phyloP scores from a whole-genome alignment of 2,797 vertebrate species.

The Chiloscyllium punctatum region DNA sequence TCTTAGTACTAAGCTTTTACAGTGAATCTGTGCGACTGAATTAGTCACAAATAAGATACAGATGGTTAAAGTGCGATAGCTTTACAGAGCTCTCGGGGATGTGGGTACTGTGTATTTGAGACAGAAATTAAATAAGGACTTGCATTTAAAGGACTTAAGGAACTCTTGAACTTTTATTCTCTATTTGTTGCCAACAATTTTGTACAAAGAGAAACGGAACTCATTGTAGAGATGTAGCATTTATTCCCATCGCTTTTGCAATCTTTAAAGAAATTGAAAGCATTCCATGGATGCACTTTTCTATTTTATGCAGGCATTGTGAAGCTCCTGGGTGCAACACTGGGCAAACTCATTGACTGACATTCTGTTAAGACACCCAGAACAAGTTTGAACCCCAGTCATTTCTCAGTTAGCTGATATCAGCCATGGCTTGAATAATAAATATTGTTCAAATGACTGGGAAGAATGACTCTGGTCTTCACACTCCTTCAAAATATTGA shows the following conservation, averaged over 20 bases:
- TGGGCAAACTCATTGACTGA: not conserved
- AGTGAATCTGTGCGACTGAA: conserved; percentile 33
- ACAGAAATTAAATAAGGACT: conserved; percentile 28
- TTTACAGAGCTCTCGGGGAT: conserved; percentile 19
- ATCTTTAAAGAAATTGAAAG: conserved; percentile 29
- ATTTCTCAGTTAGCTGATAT: not conserved
- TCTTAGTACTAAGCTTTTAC: not conserved
- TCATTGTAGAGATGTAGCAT: not conserved
- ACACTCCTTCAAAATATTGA: not conserved
- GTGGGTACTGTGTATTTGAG: conserved; percentile 22
- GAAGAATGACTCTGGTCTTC: not conserved
- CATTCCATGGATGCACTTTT: conserved; percentile 2
- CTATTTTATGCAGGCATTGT: conserved; percentile 2
- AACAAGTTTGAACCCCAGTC: not conserved
- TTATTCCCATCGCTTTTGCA: not conserved
- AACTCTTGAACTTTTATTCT: conserved; percentile 35
- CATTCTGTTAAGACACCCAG: not conserved
- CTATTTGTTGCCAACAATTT: conserved; percentile 26
- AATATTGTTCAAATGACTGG: not conserved
- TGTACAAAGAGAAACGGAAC: conserved; percentile 14
- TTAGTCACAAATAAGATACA: conserved; percentile 32
- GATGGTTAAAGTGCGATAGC: conserved; percentile 31
- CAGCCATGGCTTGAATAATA: not conserved
- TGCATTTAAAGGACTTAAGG: conserved; percentile 23
- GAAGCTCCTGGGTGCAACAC: not conserved